Conservation (phyloP, 30 jellyfish, hydroid and myxozoan genomes). For the Turritopsis dohrnii region DNA sequence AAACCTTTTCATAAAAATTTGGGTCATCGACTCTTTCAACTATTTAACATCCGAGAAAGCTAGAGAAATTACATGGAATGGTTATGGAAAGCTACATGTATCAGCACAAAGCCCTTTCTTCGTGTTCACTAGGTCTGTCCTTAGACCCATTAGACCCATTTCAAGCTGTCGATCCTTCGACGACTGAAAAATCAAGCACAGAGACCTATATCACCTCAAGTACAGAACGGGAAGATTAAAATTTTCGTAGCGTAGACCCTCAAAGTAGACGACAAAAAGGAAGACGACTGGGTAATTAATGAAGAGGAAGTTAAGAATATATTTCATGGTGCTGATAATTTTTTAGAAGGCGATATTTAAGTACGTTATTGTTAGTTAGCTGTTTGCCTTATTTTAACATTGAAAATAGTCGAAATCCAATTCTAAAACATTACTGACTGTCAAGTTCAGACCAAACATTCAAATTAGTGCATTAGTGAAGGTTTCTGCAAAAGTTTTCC, state of each 20-base stretch:
- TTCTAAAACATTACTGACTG: too few relatives aligned
- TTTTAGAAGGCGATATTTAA: neutral
- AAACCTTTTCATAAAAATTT: constrained; percentile 18
- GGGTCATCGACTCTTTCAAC: constrained; percentile 12
- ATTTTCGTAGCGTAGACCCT: neutral
- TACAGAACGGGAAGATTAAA: constrained; percentile 16
- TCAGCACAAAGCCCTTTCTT: neutral
- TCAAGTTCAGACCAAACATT: too few relatives aligned
- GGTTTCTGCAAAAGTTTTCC: too few relatives aligned
- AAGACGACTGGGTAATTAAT: neutral
- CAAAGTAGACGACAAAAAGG: neutral
- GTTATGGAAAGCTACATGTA: constrained; percentile 20
- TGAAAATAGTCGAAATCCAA: too few relatives aligned
- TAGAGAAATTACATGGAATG: constrained; percentile 11
- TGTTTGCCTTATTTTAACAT: too few relatives aligned
- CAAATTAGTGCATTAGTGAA: too few relatives aligned
- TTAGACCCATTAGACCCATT: constrained; percentile 16
- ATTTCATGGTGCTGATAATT: neutral
- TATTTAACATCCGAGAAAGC: constrained; percentile 12
- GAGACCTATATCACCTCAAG: constrained; percentile 8
- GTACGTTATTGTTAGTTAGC: neutral
- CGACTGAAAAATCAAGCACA: neutral
- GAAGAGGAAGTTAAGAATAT: neutral
- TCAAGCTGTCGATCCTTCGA: constrained; percentile 7
- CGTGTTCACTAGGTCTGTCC: constrained; percentile 12